A percentile compares a stretch with the other conserved stretches of the same genome.
Conservation (phyloP, 2,888 invertebrate species). For the Clunio marinus region DNA sequence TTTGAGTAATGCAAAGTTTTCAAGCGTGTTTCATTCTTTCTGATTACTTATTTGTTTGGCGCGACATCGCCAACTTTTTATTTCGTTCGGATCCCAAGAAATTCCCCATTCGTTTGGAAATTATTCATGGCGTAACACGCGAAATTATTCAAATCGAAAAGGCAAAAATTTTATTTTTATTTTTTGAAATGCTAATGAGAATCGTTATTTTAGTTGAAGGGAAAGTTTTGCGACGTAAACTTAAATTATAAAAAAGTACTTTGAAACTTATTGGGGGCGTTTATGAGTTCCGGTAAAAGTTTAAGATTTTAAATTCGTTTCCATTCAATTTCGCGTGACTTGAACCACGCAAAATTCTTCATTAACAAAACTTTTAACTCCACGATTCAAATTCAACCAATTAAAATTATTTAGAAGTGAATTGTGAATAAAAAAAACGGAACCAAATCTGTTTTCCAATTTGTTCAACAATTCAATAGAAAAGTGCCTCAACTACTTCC, state of each 20-base stretch:
- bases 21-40: background rate
- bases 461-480: too few species aligned
- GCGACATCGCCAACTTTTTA: background rate
- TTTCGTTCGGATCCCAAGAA: background rate
- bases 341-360: too few species aligned
- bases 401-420: too few species aligned
- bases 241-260: background rate
- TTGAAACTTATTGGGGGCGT: too few species aligned
- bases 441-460: too few species aligned
- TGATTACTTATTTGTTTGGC: background rate
- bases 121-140: constrained; percentile 29
- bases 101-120: background rate
- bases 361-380: too few species aligned
- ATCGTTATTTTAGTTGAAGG: background rate
- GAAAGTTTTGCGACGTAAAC: background rate
- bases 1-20: constrained; percentile 1
- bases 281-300: too few species aligned
- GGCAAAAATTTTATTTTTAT: background rate
- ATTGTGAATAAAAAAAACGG: too few species aligned
- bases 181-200: constrained; percentile 24
- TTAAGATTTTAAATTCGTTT: too few species aligned
- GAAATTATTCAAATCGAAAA: background rate
- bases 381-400: too few species aligned
- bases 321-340: too few species aligned
- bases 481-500: too few species aligned